Percentiles rank a stretch among this genome's conserved stretches.
Evolutionary conservation across 2,888 invertebrate species (phyloP).

Genomic region (Zaprionus obscuricornis): DNA sequence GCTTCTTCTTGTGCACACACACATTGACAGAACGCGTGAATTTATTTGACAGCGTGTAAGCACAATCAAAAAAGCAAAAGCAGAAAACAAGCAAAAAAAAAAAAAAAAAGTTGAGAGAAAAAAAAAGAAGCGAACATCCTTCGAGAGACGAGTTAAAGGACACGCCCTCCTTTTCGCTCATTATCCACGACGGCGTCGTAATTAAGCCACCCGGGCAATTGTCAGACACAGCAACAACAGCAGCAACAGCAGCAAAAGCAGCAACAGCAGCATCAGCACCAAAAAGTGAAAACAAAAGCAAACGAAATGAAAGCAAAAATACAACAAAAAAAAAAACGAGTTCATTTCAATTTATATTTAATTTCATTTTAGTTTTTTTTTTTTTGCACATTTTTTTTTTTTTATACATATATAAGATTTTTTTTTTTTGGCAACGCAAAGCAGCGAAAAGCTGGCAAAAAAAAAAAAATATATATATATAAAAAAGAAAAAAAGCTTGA

Average conservation of each 20-base stretch:
- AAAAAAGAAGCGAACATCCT: constrained; percentile 14
- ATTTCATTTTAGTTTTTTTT: constrained; percentile 32
- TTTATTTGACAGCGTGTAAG: no score
- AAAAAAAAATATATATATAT: no score
- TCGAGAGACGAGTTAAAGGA: constrained; percentile 22
- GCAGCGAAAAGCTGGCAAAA: constrained; percentile 4
- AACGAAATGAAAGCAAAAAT: not conserved
- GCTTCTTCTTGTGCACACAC: no score
- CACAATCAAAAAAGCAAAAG: no score
- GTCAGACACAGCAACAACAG: constrained; percentile 18
- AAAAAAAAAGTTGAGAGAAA: no score
- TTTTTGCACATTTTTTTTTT: not conserved
- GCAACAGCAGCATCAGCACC: no score
- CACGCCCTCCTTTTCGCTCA: not conserved
- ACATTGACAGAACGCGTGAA: no score
- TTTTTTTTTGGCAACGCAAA: constrained; percentile 4
- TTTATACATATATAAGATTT: no score
- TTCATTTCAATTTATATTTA: constrained; percentile 48
- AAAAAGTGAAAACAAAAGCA: no score
- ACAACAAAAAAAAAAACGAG: constrained; percentile 9
- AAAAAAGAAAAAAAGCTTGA: constrained; percentile 21
- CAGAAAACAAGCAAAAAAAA: no score
- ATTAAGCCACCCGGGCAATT: constrained; percentile 25
- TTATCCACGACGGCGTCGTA: constrained; percentile 19
- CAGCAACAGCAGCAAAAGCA: no score